Base-by-base conservation (phyloP, 2,888 invertebrate species). In the Synanthedon tipuliformis region DNA sequence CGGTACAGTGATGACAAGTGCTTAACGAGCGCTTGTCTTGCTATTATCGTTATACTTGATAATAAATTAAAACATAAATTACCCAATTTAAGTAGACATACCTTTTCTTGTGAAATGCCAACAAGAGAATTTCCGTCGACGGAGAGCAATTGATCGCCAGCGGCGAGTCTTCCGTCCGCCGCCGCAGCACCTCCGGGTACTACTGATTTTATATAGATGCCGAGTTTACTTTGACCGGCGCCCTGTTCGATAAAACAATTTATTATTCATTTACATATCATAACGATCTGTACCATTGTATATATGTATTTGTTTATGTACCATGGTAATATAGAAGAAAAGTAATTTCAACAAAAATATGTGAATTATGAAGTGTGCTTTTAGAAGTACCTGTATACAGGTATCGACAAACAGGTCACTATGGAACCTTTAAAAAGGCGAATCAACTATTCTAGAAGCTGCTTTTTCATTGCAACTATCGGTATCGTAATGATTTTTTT, bases 191-290 rank as follows among this genome's bases (percentile, higher is more conserved):
- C 96, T 53, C 95, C 97, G 56, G 96, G 93, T 45, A 99, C 98
- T 34, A 99, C 98, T 16, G 98, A 98, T 87, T 99, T 99, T 60
- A 99, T 97, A 87, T 99, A 99, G 75, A 99, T 99, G 50, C 99
- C 99, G 57, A 97, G 89, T 64, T 96, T 92, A 66, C 89, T 85
- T 57, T 87, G 87, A 0, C 88, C 88, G 0, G 88, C 85, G 40
- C 86, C 88, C 88, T 87, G 64, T 0, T 12, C 11, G 16, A 45
- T 4, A 34, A 34, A 34, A 10, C 23, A 23, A 34, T 1, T 3
- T 5, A 34, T 34, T 34, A 34, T 8, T 34, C 7, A 34, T 34
- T 8, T 8, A 34, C 8, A 34, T 8, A 8, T 8, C 0, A 34
- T 8, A 34, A 34, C 8, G 2, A 34, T 34, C 7, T 34, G 34